These are phyloP conservation scores for Cheilinus undulatus DNA, from an alignment of 2,113 vertebrate species.

Conservation along the genomic window DNA sequence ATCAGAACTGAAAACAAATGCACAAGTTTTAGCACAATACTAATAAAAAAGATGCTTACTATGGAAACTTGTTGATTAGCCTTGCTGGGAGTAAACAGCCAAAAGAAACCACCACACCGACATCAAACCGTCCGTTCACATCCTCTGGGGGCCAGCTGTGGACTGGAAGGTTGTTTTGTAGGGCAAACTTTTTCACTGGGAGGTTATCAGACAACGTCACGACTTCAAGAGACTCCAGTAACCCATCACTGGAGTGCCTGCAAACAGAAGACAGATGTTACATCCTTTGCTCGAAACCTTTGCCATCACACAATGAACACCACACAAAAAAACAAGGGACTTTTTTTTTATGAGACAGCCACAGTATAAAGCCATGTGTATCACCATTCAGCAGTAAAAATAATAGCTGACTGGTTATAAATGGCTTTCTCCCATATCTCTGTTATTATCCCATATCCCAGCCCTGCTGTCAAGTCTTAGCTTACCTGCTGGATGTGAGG, in stretches of 20 bases:
- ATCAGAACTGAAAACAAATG: too few relatives aligned
- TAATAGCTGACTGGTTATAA: too few relatives aligned
- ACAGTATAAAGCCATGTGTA: too few relatives aligned
- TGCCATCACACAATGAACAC: too few relatives aligned
- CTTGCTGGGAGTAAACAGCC: conserved; percentile 89
- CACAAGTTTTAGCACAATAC: not conserved
- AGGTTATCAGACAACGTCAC: conserved; percentile 85
- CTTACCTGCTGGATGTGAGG: conserved; percentile 85
- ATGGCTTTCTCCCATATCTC: too few relatives aligned
- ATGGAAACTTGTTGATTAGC: conserved; percentile 93
- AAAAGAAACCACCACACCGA: conserved; percentile 95
- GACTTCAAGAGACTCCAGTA: conserved; percentile 90
- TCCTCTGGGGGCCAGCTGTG: conserved; percentile 89
- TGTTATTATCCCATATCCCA: too few relatives aligned
- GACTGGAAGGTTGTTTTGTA: conserved; percentile 81
- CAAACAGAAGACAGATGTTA: conserved; percentile 20
- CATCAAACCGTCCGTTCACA: conserved; percentile 84
- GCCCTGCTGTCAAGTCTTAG: too few relatives aligned
- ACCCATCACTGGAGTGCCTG: conserved; percentile 60
- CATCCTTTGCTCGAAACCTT: not conserved
- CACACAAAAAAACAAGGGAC: too few relatives aligned
- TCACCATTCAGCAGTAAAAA: too few relatives aligned
- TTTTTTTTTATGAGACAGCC: too few relatives aligned
- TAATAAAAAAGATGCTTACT: conserved; percentile 81
- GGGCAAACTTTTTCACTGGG: conserved; percentile 88